Conservation (phyloP, 2,888 invertebrate species). For the Tanytarsus gracilentus region DNA sequence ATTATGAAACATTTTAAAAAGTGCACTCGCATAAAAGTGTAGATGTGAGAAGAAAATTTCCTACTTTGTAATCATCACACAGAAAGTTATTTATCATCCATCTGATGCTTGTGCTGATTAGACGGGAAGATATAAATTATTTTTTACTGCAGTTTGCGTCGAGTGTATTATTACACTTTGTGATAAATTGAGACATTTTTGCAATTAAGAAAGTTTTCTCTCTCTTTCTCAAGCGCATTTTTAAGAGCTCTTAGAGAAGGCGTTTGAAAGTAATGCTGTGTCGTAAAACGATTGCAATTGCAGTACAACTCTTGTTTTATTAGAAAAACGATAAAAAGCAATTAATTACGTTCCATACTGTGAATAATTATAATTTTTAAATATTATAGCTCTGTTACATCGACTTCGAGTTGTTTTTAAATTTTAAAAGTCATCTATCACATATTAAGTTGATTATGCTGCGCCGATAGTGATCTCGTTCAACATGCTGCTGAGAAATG, state of each 20-base stretch:
- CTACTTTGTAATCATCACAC: constrained; percentile 11
- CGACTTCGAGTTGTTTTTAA: too few relatives aligned
- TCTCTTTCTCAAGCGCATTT: background rate
- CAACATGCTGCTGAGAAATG: too few relatives aligned
- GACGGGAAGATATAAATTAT: constrained; percentile 14
- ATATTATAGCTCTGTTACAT: background rate
- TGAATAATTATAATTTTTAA: background rate
- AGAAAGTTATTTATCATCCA: constrained; percentile 13
- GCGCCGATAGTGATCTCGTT: too few relatives aligned
- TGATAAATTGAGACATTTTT: constrained; percentile 14
- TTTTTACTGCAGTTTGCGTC: background rate
- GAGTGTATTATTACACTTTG: constrained; percentile 7
- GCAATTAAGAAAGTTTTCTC: constrained; percentile 3
- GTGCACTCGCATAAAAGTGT: background rate
- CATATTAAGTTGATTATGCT: too few relatives aligned
- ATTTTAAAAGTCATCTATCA: too few relatives aligned
- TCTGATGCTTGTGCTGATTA: constrained; percentile 15
- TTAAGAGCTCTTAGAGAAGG: background rate
- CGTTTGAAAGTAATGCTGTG: constrained; percentile 1
- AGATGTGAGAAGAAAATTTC: background rate
- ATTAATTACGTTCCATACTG: too few relatives aligned
- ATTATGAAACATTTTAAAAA: background rate
- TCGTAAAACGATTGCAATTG: background rate
- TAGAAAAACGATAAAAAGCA: too few relatives aligned
- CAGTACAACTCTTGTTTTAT: too few relatives aligned